Percentiles rank a stretch among this genome's conserved stretches.
These are phyloP conservation scores for Myotis vivesi DNA, from an alignment of 2,797 vertebrate species.

Conservation along the genomic window DNA sequence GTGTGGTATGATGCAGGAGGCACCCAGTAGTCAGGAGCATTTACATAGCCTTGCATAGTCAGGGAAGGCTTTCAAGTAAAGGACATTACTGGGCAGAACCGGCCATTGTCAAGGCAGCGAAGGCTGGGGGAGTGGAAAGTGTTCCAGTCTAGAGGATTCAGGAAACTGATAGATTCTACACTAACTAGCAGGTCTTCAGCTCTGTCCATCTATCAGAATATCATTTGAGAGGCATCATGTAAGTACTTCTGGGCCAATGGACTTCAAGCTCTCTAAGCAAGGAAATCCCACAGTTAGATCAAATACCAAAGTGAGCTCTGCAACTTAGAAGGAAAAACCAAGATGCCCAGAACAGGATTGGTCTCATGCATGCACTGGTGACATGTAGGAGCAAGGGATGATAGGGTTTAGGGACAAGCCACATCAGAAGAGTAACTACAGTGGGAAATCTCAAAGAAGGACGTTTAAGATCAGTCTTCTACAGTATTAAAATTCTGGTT, in stretches of 20 bases:
- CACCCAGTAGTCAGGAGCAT: background rate
- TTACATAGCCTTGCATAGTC: background rate
- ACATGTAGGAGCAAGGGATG: background rate
- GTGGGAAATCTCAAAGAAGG: background rate
- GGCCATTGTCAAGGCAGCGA: accelerated
- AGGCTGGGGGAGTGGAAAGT: too few species aligned
- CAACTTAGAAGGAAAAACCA: background rate
- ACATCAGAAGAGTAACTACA: background rate
- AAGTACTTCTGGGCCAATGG: background rate
- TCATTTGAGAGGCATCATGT: background rate
- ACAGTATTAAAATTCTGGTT: background rate
- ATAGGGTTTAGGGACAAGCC: accelerated
- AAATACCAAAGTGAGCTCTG: background rate
- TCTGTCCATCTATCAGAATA: background rate
- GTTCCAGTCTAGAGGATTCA: background rate
- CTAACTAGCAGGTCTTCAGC: background rate
- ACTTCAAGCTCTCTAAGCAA: background rate
- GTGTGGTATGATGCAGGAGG: background rate
- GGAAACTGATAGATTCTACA: background rate
- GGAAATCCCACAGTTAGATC: background rate
- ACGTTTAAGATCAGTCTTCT: background rate
- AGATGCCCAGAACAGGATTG: background rate
- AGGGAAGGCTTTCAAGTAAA: background rate
- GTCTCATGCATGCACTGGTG: background rate
- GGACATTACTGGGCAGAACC: background rate